These are phyloP conservation scores for Prietella phreatophila DNA, from an alignment of 2,113 vertebrate genomes.

Conservation along the genomic window DNA sequence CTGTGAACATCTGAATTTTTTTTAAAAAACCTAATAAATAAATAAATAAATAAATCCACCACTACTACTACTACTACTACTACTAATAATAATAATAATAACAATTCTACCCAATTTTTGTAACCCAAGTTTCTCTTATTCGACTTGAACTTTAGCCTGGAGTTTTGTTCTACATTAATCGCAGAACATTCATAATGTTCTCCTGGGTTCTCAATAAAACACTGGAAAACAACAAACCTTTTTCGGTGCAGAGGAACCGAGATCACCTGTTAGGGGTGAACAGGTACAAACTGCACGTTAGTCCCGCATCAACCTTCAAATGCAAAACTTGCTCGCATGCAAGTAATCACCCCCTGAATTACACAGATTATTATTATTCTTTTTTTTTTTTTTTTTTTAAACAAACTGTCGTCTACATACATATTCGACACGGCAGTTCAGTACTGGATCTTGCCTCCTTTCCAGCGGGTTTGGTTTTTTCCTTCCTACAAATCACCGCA, in stretches of 20 bases:
- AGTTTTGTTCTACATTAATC: not conserved
- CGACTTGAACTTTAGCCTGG: not conserved
- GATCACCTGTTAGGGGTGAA: conserved; percentile 67
- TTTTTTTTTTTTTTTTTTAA: not conserved
- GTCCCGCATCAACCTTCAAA: not conserved
- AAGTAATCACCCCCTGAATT: too few relatives aligned
- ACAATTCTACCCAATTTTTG: too few relatives aligned
- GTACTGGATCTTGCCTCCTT: conserved; percentile 34
- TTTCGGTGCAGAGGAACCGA: conserved; percentile 65
- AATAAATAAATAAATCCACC: too few relatives aligned
- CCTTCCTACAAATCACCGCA: conserved; percentile 22
- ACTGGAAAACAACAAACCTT: conserved; percentile 74
- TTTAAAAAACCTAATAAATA: too few relatives aligned
- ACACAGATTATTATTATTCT: not conserved
- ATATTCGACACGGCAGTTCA: conserved; percentile 69
- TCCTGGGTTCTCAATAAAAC: conserved; percentile 19
- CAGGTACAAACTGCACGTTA: conserved; percentile 20
- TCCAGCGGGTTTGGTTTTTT: conserved; percentile 46
- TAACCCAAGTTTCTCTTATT: too few relatives aligned
- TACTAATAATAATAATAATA: too few relatives aligned
- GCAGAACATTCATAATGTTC: not conserved
- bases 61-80: too few relatives aligned
- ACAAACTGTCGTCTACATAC: conserved; percentile 54
- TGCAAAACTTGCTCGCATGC: not conserved
- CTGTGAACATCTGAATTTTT: not conserved